Percentiles rank a stretch among this genome's conserved stretches.
Conservation (phyloP, 2,888 invertebrate genomes). For the Bembecia ichneumoniformis region DNA sequence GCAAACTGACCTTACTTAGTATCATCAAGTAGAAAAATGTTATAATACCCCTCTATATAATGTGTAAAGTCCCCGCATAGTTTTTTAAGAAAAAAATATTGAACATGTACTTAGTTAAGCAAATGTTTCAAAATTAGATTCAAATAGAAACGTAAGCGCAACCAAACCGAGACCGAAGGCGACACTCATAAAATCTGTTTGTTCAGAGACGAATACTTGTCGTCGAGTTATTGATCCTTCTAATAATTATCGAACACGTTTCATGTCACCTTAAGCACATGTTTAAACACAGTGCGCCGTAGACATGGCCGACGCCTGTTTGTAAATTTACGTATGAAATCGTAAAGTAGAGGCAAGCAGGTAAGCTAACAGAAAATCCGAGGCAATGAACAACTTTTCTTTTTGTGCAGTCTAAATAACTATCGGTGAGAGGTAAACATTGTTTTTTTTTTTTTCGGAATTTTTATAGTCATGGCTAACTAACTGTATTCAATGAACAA, state of each 20-base stretch:
- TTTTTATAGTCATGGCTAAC: no score
- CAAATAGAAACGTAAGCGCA: slow-evolving; percentile 62
- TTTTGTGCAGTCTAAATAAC: neutral
- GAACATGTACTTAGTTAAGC: slow-evolving; percentile 43
- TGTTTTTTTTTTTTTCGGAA: neutral
- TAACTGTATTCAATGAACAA: no score
- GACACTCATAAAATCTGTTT: slow-evolving; percentile 62
- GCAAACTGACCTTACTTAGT: no score
- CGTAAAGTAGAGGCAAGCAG: slow-evolving; percentile 61
- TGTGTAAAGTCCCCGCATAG: no score
- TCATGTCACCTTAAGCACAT: slow-evolving; percentile 60
- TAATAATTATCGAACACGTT: slow-evolving; percentile 73
- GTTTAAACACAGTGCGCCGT: slow-evolving; percentile 61
- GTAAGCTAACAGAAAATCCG: slow-evolving; percentile 59
- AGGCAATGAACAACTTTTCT: slow-evolving; percentile 31
- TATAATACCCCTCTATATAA: no score
- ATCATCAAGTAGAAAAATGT: no score
- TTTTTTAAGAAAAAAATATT: slow-evolving; percentile 7
- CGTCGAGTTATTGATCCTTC: slow-evolving; percentile 67
- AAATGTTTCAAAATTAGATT: slow-evolving; percentile 56
- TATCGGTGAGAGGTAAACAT: slow-evolving; percentile 9
- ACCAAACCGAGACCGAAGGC: slow-evolving; percentile 20
- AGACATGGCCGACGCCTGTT: slow-evolving; percentile 47
- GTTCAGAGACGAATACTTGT: slow-evolving; percentile 62
- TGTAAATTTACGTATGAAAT: slow-evolving; percentile 62